These are phyloP conservation scores for Lanius ludovicianus DNA, from an alignment of 2,113 vertebrate genomes.

Conservation along the genomic window DNA sequence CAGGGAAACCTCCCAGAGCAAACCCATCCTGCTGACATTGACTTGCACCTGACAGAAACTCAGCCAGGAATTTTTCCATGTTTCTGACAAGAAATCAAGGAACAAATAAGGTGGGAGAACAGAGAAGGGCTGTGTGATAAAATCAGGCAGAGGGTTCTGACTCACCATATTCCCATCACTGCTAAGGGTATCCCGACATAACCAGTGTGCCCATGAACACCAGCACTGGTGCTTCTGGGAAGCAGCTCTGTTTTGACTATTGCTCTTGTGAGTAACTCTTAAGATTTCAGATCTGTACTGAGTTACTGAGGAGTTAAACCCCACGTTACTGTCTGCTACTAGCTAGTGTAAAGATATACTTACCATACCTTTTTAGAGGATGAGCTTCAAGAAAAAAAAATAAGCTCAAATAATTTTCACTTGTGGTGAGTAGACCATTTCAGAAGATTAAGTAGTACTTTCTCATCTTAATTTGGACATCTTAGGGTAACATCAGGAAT, in stretches of 20 bases:
- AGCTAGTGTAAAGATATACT: constrained; percentile 8
- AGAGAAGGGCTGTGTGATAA: background rate
- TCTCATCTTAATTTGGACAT: constrained; percentile 2
- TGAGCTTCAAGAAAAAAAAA: background rate
- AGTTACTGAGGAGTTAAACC: background rate
- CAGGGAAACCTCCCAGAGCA: background rate
- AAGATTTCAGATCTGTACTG: background rate
- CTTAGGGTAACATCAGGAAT: background rate
- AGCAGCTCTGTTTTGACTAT: background rate
- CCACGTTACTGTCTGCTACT: background rate
- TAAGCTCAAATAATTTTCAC: background rate
- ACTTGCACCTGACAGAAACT: background rate
- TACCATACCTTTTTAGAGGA: constrained; percentile 12
- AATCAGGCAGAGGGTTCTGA: background rate
- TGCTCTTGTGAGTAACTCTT: background rate
- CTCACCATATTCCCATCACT: background rate
- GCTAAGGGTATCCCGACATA: background rate
- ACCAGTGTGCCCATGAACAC: background rate
- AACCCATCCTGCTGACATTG: background rate
- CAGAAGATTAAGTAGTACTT: background rate
- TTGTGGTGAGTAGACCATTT: background rate
- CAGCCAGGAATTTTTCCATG: accelerated
- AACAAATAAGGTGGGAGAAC: background rate
- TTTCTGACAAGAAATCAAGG: background rate
- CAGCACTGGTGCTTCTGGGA: background rate